Evolutionary conservation across 2,888 invertebrate genomes (phyloP), one percentile per base, ranked within the genome.

Genomic region (Mechanitis mazaeus): DNA sequence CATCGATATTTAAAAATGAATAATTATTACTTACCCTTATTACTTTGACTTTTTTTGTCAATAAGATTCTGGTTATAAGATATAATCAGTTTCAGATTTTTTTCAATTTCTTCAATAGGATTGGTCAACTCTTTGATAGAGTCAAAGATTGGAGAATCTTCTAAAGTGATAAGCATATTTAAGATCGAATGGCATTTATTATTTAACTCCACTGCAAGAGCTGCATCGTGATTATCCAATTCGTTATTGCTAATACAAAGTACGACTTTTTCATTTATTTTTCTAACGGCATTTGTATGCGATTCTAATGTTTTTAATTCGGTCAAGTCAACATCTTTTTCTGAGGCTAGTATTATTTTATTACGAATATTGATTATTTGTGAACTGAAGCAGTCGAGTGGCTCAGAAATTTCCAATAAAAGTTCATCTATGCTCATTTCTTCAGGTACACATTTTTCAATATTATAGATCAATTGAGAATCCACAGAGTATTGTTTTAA

Each of bases 231-330:
- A 55, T 72, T 73, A 59, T 77, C 72, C 12, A 84, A 64, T 45
- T 73, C 72, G 47, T 79, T 78, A 2, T 70, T 69, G 67, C 80
- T 73, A 9, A 83, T 74, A 57, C 81, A 74, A 56, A 84, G 74
- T 47, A 80, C 73, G 7, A 87, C 79, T 65, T 83, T 83, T 74
- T 83, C 82, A 61, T 87, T 81, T 20, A 85, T 78, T 67, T 85
- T 84, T 31, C 79, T 74, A 69, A 87, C 76, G 28, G 79, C 81
- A 66, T 85, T 77, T 12, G 85, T 76, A 50, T 83, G 77, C 3
- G 83, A 83, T 71, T 87, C 85, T 12, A 84, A 81, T 38, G 81
- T 78, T 7, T 78, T 75, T 60, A 84, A 68, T 61, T 85, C 82
- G 3, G 82, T 68, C 0, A 84, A 81, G 62, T 81, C 69, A 0